phyloP scores from a whole-genome alignment of 2,888 invertebrate genomes.

The Caenorhabditis drosophilae region DNA sequence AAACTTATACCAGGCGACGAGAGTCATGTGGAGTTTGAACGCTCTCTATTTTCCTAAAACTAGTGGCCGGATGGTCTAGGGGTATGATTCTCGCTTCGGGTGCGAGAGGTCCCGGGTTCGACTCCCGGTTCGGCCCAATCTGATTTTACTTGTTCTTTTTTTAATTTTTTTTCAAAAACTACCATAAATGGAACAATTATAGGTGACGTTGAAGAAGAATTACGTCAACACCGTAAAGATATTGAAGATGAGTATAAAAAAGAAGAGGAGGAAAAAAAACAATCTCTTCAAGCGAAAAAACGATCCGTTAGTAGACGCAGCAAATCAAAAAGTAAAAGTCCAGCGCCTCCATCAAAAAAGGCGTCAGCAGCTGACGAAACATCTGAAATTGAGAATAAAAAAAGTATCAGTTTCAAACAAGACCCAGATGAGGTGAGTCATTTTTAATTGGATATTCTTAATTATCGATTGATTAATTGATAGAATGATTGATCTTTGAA shows the following conservation, averaged over 20 bases:
- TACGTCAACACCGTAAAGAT: constrained; percentile 29
- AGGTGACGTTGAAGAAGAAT: constrained; percentile 42
- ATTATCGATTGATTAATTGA: no score
- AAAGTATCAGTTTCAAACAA: constrained; percentile 17
- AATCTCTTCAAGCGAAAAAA: constrained; percentile 25
- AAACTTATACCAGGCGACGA: neutral
- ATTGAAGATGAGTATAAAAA: constrained; percentile 35
- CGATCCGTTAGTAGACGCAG: constrained; percentile 25
- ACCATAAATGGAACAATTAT: constrained; percentile 1
- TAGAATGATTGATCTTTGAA: no score
- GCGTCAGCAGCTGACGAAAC: constrained; percentile 21
- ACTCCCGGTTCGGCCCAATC: constrained; percentile 63
- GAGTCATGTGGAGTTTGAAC: neutral
- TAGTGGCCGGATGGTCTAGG: constrained; percentile 63
- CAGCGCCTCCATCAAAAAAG: constrained; percentile 10
- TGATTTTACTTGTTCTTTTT: neutral
- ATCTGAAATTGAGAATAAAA: constrained; percentile 17
- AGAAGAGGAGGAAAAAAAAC: constrained; percentile 31
- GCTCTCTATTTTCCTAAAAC: neutral
- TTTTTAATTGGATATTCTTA: neutral
- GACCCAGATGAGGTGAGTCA: constrained; percentile 39
- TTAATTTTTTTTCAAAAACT: neutral
- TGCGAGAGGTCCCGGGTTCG: constrained; percentile 69
- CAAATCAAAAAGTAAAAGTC: constrained; percentile 46
- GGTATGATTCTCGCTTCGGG: constrained; percentile 69